Conservation (phyloP, 2,888 invertebrate species). For the Spialia ferax region DNA sequence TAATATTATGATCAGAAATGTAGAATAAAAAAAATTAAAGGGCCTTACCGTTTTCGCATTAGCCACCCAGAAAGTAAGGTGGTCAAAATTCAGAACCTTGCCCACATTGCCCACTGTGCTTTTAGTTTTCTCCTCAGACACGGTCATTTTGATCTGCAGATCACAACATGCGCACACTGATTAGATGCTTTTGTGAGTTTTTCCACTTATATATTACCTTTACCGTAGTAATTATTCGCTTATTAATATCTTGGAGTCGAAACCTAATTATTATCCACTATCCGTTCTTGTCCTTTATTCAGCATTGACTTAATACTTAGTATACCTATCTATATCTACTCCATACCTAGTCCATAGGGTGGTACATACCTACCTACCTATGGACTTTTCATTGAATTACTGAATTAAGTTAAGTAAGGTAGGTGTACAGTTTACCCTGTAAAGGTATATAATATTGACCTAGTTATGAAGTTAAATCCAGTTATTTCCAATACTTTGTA, state of each 20-base stretch:
- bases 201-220: neutral
- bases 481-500: too few relatives aligned
- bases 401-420: too few relatives aligned
- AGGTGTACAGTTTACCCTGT: too few relatives aligned
- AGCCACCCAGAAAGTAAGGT: constrained; percentile 77
- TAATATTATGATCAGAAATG: too few relatives aligned
- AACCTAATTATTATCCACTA: too few relatives aligned
- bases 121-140: constrained; percentile 46
- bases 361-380: too few relatives aligned
- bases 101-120: constrained; percentile 49
- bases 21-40: neutral
- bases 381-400: too few relatives aligned
- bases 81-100: constrained; percentile 73
- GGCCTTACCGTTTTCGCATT: constrained; percentile 76
- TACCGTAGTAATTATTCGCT: neutral
- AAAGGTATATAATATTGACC: neutral
- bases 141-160: constrained; percentile 63
- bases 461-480: too few relatives aligned
- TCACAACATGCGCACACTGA: neutral
- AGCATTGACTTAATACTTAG: neutral
- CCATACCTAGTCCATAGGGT: neutral
- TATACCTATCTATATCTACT: neutral
- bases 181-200: neutral
- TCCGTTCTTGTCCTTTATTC: too few relatives aligned
- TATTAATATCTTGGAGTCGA: neutral